Evolutionary conservation across 2,797 vertebrate genomes (phyloP).

Genomic region (Microcaecilia unicolor): DNA sequence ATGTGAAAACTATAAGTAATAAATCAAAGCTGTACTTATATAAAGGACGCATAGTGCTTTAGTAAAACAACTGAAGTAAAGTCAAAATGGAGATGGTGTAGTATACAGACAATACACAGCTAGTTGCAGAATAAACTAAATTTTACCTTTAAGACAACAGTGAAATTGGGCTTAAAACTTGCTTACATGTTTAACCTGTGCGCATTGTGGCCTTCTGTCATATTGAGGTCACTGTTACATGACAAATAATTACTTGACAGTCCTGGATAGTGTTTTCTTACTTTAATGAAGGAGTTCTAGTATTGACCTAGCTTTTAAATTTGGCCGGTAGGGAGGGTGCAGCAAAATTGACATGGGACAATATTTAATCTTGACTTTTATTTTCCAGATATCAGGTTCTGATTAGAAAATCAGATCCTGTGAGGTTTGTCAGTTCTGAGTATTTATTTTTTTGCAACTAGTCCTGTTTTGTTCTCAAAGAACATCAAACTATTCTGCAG

Average conservation of each 20-base stretch:
- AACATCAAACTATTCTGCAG: conserved; percentile 43
- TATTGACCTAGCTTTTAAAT: conserved; percentile 41
- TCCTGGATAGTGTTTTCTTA: conserved; percentile 45
- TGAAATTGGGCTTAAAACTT: conserved; percentile 52
- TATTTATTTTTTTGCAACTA: conserved; percentile 56
- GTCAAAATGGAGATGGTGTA: conserved; percentile 75
- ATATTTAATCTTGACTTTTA: conserved; percentile 31
- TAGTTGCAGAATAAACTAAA: conserved; percentile 60
- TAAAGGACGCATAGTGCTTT: conserved; percentile 42
- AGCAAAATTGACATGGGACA: conserved; percentile 49
- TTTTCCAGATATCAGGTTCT: conserved; percentile 38
- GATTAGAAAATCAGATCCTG: conserved; percentile 33
- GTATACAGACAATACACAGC: conserved; percentile 52
- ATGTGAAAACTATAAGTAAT: conserved; percentile 52
- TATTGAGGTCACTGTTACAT: conserved; percentile 63
- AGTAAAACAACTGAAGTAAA: conserved; percentile 51
- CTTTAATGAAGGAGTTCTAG: conserved; percentile 54
- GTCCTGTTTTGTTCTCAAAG: conserved; percentile 42
- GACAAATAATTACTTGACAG: conserved; percentile 47
- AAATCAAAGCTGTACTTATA: conserved; percentile 33
- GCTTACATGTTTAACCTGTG: conserved; percentile 52
- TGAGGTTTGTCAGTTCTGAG: conserved; percentile 45
- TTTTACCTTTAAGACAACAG: conserved; percentile 54
- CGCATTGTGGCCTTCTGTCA: conserved; percentile 54
- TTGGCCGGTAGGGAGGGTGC: conserved; percentile 17